Evolutionary conservation across 1,140 invertebrate species (phyloP).

Genomic region (Nymphalis io): DNA sequence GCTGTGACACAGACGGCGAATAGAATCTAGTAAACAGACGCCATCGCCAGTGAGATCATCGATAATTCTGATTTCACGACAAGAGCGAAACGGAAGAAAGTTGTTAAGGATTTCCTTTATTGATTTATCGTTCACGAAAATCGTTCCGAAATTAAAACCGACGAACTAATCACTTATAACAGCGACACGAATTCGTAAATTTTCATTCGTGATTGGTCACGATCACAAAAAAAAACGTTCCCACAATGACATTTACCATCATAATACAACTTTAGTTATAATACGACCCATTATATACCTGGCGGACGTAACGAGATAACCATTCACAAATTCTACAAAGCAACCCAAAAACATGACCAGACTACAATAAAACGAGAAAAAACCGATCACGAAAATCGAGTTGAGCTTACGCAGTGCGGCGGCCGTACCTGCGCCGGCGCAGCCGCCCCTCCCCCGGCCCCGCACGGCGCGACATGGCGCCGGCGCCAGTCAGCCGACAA

Average conservation of each 20-base stretch:
- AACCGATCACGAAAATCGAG: conserved; percentile 70
- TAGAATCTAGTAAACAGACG: conserved; percentile 47
- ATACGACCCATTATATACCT: conserved; percentile 26
- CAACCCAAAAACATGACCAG: conserved; percentile 65
- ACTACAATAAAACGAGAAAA: conserved; percentile 66
- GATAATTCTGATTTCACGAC: conserved; percentile 46
- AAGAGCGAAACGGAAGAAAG: conserved; percentile 37
- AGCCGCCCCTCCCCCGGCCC: conserved; percentile 40
- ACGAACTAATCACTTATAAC: background rate
- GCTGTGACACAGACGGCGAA: conserved; percentile 39
- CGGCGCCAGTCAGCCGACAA: conserved; percentile 73
- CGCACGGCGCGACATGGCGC: conserved; percentile 68
- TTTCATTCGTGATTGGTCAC: background rate
- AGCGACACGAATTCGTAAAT: conserved; percentile 4
- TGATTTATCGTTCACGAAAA: conserved; percentile 14
- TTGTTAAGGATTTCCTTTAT: conserved; percentile 20
- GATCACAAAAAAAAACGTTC: background rate
- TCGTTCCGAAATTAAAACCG: background rate
- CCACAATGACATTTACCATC: conserved; percentile 16
- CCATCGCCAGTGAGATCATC: conserved; percentile 49
- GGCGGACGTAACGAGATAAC: conserved; percentile 49
- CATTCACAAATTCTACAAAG: conserved; percentile 77
- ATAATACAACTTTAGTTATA: conserved; percentile 14
- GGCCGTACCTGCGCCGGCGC: conserved; percentile 63
- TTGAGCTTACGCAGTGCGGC: conserved; percentile 60